Evolutionary conservation across 2,113 vertebrate genomes (phyloP), one percentile per base, ranked within the genome.

Genomic region (Phylloscopus trochilus): DNA sequence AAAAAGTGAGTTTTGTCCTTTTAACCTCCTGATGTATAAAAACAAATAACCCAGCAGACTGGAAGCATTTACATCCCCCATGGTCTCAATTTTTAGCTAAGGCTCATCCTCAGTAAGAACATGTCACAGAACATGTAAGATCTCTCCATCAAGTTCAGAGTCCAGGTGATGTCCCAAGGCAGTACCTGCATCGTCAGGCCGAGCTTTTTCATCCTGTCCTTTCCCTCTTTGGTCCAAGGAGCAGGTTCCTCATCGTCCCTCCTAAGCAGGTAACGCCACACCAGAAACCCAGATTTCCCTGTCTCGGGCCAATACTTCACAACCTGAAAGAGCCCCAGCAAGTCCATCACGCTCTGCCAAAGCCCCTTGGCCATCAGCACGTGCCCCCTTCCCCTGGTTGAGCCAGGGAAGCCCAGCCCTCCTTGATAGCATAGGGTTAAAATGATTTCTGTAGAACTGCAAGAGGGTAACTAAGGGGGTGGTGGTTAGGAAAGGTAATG

Each of bases 301-400:
- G 98, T 99, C 83, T 99, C 99, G 0, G 99, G 99, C 99, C 99
- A 99, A 93, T 99, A 99, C 89, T 99, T 99, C 39, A 98, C 99
- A 4, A 99, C 98, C 99, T 99, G 78, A 1, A 26, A 14, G 14
- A 56, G 24, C 3, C 76, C 86, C 11, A 60, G 19, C 51, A 7
- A 26, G 35, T 4, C 41, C 43, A 28, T 44, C 13, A 53, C 1
- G 8, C 9, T 0, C 26, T 33, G 10, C 3, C 12, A 17, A 41
- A 41, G 10, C 30, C 23, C 41, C 56, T 4, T 11, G 73, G 56
- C n/a, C 56, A 19, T 1, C 3, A 21, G 5, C 72, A 28, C 26
- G 4, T 46, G 0, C 31, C 8, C 3, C 13, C 18, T 7, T 17
- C 3, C 16, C 67, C n/a, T 11, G 15, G n/a, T 3, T 4, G 17